Percentiles rank a stretch among this genome's conserved stretches.
Conservation (phyloP, 2,797 vertebrate genomes). For the Anguilla pacifica region DNA sequence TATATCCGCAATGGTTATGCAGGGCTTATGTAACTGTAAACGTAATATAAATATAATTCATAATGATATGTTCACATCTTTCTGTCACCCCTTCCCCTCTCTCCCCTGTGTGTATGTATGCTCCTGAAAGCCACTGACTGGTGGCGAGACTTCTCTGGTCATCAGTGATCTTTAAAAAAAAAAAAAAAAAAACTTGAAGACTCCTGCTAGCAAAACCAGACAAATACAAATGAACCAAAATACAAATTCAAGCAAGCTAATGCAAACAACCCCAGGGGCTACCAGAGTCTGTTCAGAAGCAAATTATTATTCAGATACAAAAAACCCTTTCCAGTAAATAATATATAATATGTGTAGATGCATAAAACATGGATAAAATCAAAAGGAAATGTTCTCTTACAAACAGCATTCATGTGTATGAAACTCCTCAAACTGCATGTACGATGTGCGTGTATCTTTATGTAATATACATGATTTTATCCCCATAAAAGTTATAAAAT, state of each 20-base stretch:
- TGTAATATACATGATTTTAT: background rate
- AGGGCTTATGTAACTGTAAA: background rate
- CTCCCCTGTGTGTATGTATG: background rate
- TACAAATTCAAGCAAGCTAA: background rate
- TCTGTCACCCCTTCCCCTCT: background rate
- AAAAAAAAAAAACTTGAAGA: background rate
- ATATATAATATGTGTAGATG: background rate
- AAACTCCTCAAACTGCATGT: background rate
- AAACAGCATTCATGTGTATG: background rate
- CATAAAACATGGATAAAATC: background rate
- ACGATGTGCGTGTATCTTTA: background rate
- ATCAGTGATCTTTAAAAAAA: background rate
- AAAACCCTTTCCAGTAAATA: background rate
- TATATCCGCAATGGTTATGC: background rate
- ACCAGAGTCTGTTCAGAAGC: slow-evolving; percentile 3
- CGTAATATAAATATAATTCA: background rate
- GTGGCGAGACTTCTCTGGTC: background rate
- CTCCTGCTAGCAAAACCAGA: background rate
- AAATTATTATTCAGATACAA: background rate
- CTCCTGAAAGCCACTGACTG: background rate
- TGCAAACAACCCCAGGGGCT: background rate
- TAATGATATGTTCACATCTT: background rate
- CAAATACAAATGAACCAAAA: slow-evolving; percentile 12
- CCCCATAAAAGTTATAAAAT: slow-evolving; percentile 3
- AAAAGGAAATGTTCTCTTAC: background rate